Evolutionary conservation across 1,140 invertebrate species (phyloP).

Genomic region (Daktulosphaira vitifoliae): DNA sequence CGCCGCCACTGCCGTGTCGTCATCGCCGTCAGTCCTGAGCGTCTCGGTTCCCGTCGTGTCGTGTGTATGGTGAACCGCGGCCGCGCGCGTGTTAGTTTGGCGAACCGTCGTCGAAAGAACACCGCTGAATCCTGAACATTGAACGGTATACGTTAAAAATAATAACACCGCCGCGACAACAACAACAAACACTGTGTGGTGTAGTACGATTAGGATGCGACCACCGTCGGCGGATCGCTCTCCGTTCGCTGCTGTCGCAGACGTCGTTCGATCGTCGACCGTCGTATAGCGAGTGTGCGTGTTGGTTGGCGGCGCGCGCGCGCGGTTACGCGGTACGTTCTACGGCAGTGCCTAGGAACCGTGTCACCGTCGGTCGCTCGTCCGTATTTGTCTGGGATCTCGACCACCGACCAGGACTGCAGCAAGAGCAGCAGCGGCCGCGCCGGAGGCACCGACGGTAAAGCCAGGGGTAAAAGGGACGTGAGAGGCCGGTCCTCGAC

Average conservation of each 20-base stretch:
- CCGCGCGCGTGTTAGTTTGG: slow-evolving; percentile 10
- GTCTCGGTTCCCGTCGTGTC: slow-evolving; percentile 10
- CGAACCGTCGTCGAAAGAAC: slow-evolving; percentile 3
- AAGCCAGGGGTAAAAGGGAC: background rate
- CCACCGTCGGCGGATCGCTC: too few species aligned
- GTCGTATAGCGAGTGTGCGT: background rate
- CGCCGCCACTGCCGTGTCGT: too few species aligned
- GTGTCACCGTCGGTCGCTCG: too few species aligned
- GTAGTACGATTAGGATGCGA: too few species aligned
- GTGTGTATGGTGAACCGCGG: slow-evolving; percentile 5
- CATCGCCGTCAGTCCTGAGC: slow-evolving; percentile 17
- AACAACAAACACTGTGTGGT: too few species aligned
- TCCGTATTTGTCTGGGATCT: background rate
- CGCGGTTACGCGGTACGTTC: background rate
- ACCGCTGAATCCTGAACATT: too few species aligned
- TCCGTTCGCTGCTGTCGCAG: too few species aligned
- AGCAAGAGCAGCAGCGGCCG: background rate
- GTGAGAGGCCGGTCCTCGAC: background rate
- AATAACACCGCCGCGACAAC: too few species aligned
- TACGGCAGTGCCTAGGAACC: background rate
- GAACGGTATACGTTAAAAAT: too few species aligned
- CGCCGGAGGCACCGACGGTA: too few species aligned
- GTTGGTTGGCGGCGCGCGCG: background rate
- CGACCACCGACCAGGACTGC: background rate
- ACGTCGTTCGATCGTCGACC: too few species aligned